These are phyloP conservation scores for Saturnia japonica DNA, from an alignment of 2,888 invertebrate species.

Conservation along the genomic window DNA sequence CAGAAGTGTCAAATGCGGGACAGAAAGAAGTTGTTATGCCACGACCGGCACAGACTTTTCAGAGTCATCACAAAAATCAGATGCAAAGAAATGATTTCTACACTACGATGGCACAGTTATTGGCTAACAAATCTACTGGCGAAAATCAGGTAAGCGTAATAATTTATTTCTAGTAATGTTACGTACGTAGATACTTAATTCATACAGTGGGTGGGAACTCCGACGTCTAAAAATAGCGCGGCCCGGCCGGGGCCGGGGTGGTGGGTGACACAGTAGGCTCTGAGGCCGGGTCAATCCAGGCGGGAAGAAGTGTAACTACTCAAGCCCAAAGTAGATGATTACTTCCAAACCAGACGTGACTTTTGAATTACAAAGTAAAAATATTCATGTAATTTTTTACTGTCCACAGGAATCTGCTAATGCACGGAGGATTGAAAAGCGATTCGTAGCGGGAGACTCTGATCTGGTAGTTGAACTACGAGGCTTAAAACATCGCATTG, in stretches of 20 bases:
- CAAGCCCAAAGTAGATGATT: constrained; percentile 39
- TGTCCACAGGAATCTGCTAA: constrained; percentile 61
- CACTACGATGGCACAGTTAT: constrained; percentile 75
- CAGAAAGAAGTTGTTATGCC: constrained; percentile 85
- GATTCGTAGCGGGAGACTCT: constrained; percentile 84
- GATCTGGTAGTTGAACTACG: constrained; percentile 84
- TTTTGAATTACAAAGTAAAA: neutral
- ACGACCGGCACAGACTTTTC: constrained; percentile 78
- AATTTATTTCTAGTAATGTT: constrained; percentile 21
- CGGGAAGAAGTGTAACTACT: constrained; percentile 45
- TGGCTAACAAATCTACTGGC: constrained; percentile 75
- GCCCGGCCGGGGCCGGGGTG: constrained; percentile 72
- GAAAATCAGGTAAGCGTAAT: constrained; percentile 79
- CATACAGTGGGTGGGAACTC: constrained; percentile 55
- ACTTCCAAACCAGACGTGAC: constrained; percentile 27
- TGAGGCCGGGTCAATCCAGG: constrained; percentile 74
- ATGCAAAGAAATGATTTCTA: constrained; percentile 69
- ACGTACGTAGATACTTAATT: constrained; percentile 27
- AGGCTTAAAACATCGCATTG: constrained; percentile 83
- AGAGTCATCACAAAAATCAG: constrained; percentile 53
- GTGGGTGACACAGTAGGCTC: constrained; percentile 69
- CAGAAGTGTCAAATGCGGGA: constrained; percentile 58
- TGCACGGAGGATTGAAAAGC: constrained; percentile 80
- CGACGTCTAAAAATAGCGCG: constrained; percentile 77
- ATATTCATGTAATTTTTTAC: constrained; percentile 27